Evolutionary conservation across 2,888 invertebrate genomes (phyloP), one percentile per base, ranked within the genome.

Genomic region (Cantharis rustica): DNA sequence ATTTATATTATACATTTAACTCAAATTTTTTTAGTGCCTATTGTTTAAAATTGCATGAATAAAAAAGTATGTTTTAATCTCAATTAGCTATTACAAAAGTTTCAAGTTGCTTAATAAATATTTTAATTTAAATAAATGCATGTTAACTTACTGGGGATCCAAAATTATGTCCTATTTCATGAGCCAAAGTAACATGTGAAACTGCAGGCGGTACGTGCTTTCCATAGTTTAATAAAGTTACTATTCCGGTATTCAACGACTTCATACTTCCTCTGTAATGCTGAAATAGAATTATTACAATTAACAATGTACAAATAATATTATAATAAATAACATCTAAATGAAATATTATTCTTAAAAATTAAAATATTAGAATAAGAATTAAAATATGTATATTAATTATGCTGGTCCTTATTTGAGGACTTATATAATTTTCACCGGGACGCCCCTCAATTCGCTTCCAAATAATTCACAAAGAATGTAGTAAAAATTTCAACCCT

Each of bases 161-260:
- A 87, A 99, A 99, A 90, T 99, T 99, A 90, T 99, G 99, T 75
- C 99, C 99, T 85, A 99, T 98, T 91, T 99, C 99, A 89, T 99
- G 99, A 15, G 99, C 99, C 82, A 99, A 91, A 3, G 99, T 99
- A 81, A 99, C 96, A 89, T 98, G 98, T 11, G 98, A 98, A 66
- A 99, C 98, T 72, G 98, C 96, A n/a, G 98, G 96, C 77, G 98
- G 98, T 79, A 99, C 98, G 88, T 97, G 96, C 89, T 97, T 97
- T 77, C 98, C 98, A 90, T 99, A 99, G 90, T 99, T 99, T 80
- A 99, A 90, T 80, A 98, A 90, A 26, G 99, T 99, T 78, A 99
- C 98, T 85, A 99, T 98, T 76, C 99, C 99, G 1, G 99, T 99
- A 90, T 99, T 99, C 82, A 99, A 90, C 79, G 97, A 97, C 90